Conservation (phyloP, 2,797 vertebrate species). For the Dallia pectoralis region DNA sequence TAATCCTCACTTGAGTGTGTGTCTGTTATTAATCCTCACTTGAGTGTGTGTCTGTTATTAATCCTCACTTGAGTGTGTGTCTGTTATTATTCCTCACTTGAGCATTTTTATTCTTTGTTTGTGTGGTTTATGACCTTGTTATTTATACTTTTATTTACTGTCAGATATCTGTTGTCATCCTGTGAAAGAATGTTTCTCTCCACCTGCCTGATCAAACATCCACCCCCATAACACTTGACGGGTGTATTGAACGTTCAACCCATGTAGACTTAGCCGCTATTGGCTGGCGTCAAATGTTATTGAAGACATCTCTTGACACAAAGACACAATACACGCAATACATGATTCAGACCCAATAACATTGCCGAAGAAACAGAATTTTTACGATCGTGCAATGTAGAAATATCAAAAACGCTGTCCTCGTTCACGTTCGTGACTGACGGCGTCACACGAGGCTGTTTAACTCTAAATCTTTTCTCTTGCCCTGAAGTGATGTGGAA, state of each 20-base stretch:
- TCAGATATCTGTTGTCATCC: too few species aligned
- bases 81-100: too few species aligned
- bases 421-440: not conserved
- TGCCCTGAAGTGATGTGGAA: not conserved
- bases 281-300: not conserved
- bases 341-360: not conserved
- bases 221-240: not conserved
- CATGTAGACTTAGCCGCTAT: too few species aligned
- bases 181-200: not conserved
- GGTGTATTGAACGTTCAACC: not conserved
- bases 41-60: not conserved
- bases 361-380: not conserved
- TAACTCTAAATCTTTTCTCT: not conserved
- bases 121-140: too few species aligned
- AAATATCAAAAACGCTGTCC: not conserved
- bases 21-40: not conserved
- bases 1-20: too few species aligned
- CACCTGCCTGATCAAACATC: not conserved
- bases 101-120: too few species aligned
- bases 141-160: too few species aligned
- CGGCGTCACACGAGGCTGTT: too few species aligned
- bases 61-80: too few species aligned
- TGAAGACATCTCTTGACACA: not conserved
- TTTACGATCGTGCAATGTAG: not conserved
- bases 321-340: not conserved